Percentiles rank a stretch among this genome's conserved stretches.
Conservation (phyloP, 2,113 vertebrate species). For the Atrichornis clamosus region DNA sequence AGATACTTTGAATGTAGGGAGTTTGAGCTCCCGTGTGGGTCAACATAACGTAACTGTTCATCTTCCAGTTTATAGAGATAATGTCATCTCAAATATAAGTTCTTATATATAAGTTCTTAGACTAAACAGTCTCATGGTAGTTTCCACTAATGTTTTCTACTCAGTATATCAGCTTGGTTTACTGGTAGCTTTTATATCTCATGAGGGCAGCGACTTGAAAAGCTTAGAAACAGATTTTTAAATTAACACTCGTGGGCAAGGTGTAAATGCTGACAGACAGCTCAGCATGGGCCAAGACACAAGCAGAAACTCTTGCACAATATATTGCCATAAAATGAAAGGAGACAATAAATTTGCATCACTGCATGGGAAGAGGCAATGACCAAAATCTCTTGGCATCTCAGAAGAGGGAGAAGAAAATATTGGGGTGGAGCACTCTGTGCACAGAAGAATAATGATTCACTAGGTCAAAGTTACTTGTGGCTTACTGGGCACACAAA, state of each 20-base stretch:
- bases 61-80: not conserved
- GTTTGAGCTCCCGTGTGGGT: not conserved
- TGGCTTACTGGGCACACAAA: not conserved
- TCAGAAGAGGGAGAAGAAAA: not conserved
- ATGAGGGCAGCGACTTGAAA: not conserved
- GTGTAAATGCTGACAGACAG: conserved; percentile 30
- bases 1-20: not conserved
- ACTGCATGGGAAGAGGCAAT: not conserved
- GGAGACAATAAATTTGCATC: not conserved
- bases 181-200: not conserved
- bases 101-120: not conserved
- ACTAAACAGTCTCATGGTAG: accelerated
- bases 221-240: conserved; percentile 8
- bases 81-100: not conserved
- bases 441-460: not conserved
- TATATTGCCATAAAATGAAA: not conserved
- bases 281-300: conserved; percentile 2
- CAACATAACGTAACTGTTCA: not conserved
- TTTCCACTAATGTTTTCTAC: not conserved
- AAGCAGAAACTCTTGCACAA: not conserved
- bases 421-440: not conserved
- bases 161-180: not conserved
- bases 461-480: not conserved
- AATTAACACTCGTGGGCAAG: not conserved
- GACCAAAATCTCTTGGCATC: not conserved